Percentiles rank a stretch among this genome's conserved stretches.
phyloP scores from a whole-genome alignment of 2,113 vertebrate genomes.

The Cynopterus brachyotis region DNA sequence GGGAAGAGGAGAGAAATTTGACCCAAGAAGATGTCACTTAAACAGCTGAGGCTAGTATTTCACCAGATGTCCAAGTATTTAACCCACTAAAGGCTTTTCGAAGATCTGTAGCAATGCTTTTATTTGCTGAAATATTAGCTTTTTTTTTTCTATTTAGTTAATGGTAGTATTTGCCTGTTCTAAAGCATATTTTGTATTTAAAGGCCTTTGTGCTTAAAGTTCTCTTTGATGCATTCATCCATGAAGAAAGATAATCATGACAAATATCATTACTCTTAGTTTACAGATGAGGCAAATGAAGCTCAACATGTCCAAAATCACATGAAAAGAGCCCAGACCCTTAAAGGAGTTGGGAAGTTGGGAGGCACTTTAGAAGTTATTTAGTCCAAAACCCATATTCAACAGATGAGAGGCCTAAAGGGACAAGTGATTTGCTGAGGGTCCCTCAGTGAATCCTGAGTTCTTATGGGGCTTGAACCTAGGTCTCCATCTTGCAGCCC shows the following conservation, averaged over 20 bases:
- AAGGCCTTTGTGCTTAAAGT: background rate
- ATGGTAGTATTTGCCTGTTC: background rate
- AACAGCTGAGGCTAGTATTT: conserved; percentile 94
- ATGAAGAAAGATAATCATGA: background rate
- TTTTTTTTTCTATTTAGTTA: background rate
- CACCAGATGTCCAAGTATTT: conserved; percentile 93
- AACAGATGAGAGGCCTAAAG: background rate
- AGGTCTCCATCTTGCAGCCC: background rate
- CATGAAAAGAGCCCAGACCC: background rate
- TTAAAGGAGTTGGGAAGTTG: background rate
- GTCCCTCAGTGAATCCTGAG: background rate
- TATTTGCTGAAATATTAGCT: conserved; percentile 47
- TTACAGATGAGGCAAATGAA: background rate
- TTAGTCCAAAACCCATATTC: background rate
- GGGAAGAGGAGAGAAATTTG: conserved; percentile 90
- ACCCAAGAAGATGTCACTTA: conserved; percentile 90
- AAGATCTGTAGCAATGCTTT: conserved; percentile 66
- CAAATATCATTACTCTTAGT: background rate
- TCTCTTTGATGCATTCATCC: background rate
- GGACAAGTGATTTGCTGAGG: background rate
- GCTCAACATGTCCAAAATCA: background rate
- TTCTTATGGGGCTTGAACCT: background rate
- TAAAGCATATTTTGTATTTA: background rate
- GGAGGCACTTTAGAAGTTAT: background rate
- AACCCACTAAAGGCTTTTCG: conserved; percentile 85